phyloP scores from a whole-genome alignment of 2,888 invertebrate genomes.

The Sympetrum striolatum region DNA sequence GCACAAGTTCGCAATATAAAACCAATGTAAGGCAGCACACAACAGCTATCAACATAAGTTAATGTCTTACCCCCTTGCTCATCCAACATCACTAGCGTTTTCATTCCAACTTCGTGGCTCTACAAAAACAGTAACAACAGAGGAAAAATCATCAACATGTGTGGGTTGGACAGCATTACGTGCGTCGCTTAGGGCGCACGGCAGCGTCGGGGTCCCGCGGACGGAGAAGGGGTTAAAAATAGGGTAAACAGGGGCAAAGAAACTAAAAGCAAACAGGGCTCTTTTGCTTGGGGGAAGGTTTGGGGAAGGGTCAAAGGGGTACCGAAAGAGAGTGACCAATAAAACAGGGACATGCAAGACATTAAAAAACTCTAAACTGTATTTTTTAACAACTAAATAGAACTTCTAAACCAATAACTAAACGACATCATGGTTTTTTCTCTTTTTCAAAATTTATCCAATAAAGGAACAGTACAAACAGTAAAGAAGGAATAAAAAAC shows the following conservation, averaged over 20 bases:
- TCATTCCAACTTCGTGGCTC: conserved; percentile 99
- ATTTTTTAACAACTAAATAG: conserved; percentile 31
- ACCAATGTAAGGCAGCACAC: conserved; percentile 39
- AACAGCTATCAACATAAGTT: conserved; percentile 41
- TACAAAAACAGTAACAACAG: conserved; percentile 70
- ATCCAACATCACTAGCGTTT: conserved; percentile 99
- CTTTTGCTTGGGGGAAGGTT: neutral
- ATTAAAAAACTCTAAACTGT: conserved; percentile 17
- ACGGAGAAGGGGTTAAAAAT: neutral
- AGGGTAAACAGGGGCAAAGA: neutral
- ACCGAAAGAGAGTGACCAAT: conserved; percentile 1
- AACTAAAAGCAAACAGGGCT: conserved; percentile 5
- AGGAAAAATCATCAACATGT: conserved; percentile 47
- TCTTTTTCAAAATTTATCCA: neutral
- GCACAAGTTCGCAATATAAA: conserved; percentile 35
- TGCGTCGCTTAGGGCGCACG: neutral
- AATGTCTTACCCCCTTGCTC: conserved; percentile 97
- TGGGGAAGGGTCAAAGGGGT: neutral
- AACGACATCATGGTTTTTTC: neutral
- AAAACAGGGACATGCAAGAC: neutral
- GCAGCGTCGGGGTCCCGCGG: neutral
- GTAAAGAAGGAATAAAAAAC: neutral
- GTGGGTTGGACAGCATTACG: conserved; percentile 42
- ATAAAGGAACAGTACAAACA: neutral
- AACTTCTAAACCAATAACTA: conserved; percentile 37